These are phyloP conservation scores for Xiphophorus couchianus DNA, from an alignment of 2,113 vertebrate genomes.

Conservation along the genomic window DNA sequence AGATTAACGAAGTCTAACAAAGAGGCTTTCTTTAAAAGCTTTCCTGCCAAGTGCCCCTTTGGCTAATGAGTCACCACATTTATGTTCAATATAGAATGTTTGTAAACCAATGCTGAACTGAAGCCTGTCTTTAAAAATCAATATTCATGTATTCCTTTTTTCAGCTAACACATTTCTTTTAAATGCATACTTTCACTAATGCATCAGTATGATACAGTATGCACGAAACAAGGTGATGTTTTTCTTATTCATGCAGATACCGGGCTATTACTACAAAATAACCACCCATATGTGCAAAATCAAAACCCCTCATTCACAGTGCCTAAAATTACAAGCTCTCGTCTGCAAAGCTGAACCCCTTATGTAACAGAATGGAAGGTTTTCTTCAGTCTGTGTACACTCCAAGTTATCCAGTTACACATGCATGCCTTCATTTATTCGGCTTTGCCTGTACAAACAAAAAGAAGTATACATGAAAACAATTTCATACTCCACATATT, in stretches of 20 bases:
- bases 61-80: conserved; percentile 22
- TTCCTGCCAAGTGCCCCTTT: conserved; percentile 10
- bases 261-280: neutral
- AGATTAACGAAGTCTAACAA: conserved; percentile 8
- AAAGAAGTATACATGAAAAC: neutral
- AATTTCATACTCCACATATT: neutral
- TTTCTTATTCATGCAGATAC: neutral
- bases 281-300: neutral
- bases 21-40: conserved; percentile 26
- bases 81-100: neutral
- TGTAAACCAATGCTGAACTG: neutral
- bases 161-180: neutral
- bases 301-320: neutral
- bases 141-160: neutral
- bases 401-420: neutral
- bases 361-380: neutral
- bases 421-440: neutral
- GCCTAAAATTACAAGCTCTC: neutral
- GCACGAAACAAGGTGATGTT: neutral
- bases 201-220: neutral
- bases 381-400: neutral
- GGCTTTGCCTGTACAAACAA: neutral
- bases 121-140: neutral
- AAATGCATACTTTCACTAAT: neutral
- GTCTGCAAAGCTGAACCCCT: neutral